A percentile compares a stretch with the other conserved stretches of the same genome.
Conservation (phyloP, 2,113 vertebrate species). For the Callipepla californica region DNA sequence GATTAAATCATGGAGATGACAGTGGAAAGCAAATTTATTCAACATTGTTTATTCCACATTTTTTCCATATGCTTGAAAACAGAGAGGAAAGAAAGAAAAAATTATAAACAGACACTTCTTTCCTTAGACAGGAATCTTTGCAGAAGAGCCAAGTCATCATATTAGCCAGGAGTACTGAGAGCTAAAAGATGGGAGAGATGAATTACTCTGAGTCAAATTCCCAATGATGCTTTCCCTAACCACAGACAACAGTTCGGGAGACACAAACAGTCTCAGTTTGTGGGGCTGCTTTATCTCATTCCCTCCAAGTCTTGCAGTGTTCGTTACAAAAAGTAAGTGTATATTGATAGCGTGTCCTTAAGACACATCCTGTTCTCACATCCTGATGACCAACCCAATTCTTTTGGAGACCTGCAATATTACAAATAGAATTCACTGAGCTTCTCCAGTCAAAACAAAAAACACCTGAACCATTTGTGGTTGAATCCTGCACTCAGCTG, state of each 20-base stretch:
- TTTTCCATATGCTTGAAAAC: conserved; percentile 25
- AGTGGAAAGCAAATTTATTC: conserved; percentile 5
- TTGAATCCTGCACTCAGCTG: neutral
- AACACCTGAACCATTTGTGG: neutral
- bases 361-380: neutral
- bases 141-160: conserved; percentile 15
- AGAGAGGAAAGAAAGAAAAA: conserved; percentile 16
- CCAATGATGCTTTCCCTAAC: neutral
- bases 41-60: neutral
- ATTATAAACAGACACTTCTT: conserved; percentile 35
- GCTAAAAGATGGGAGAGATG: neutral
- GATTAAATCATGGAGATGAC: conserved; percentile 20
- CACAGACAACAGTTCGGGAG: neutral
- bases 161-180: neutral
- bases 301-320: neutral
- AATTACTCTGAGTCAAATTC: neutral
- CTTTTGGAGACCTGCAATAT: neutral
- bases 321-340: neutral
- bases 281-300: neutral
- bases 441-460: neutral
- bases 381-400: neutral
- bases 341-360: neutral
- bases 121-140: neutral
- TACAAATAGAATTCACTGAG: neutral
- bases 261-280: neutral